These are phyloP conservation scores for Tachypleus tridentatus DNA, from an alignment of 1,140 invertebrate species.

Conservation along the genomic window DNA sequence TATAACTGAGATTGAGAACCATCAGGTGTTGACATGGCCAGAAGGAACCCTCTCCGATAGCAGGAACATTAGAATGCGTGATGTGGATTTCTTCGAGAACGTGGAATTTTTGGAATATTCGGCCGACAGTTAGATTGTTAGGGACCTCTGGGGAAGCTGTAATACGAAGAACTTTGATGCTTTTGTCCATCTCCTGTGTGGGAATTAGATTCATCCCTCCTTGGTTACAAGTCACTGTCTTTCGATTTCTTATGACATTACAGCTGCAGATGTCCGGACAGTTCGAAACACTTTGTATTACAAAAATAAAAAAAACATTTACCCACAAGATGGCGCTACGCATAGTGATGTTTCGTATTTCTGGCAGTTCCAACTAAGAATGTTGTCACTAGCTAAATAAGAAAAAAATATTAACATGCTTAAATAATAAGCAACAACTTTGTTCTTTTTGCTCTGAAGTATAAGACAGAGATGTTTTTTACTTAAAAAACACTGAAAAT, in stretches of 20 bases:
- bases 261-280: slow-evolving; percentile 30
- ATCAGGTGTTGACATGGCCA: slow-evolving; percentile 54
- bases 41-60: slow-evolving; percentile 62
- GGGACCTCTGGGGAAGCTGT: slow-evolving; percentile 47
- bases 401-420: no score
- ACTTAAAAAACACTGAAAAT: no score
- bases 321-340: no score
- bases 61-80: slow-evolving; percentile 57
- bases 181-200: slow-evolving; percentile 43
- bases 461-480: no score
- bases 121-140: slow-evolving; percentile 57
- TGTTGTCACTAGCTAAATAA: no score
- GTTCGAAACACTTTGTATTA: no score
- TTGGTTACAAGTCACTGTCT: slow-evolving; percentile 36
- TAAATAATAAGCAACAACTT: no score
- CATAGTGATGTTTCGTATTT: no score
- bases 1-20: slow-evolving; percentile 56
- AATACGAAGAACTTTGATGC: slow-evolving; percentile 53
- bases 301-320: no score
- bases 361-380: no score
- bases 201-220: slow-evolving; percentile 50
- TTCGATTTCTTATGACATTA: slow-evolving; percentile 29
- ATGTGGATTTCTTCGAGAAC: slow-evolving; percentile 60
- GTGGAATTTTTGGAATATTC: slow-evolving; percentile 52
- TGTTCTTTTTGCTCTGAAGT: no score